phyloP scores from a whole-genome alignment of 2,113 vertebrate genomes.

The Rhineura floridana region DNA sequence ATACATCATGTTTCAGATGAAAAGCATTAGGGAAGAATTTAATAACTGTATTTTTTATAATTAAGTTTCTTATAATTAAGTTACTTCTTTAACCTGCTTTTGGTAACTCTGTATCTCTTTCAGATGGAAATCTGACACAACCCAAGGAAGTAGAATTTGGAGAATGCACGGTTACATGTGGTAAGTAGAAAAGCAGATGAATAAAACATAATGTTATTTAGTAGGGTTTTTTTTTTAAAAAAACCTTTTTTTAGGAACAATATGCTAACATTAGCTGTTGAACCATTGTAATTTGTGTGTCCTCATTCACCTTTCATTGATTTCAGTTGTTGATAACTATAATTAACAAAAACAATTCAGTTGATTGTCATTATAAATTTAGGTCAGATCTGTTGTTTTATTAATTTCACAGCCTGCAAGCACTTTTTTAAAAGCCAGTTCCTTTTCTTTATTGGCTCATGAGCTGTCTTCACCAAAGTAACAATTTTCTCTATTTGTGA shows the following conservation, averaged over 20 bases:
- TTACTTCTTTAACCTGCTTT: slow-evolving; percentile 38
- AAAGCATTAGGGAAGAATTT: slow-evolving; percentile 17
- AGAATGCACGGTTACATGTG: slow-evolving; percentile 72
- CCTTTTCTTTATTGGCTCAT: slow-evolving; percentile 57
- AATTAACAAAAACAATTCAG: slow-evolving; percentile 68
- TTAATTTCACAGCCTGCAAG: slow-evolving; percentile 66
- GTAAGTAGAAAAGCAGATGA: slow-evolving; percentile 67
- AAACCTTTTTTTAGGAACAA: slow-evolving; percentile 14
- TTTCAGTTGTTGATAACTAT: slow-evolving; percentile 68
- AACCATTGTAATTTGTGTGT: slow-evolving; percentile 62
- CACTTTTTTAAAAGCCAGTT: slow-evolving; percentile 68
- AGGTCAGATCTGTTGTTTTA: slow-evolving; percentile 71
- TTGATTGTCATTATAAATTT: slow-evolving; percentile 71
- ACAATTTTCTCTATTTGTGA: slow-evolving; percentile 75
- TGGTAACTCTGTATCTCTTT: slow-evolving; percentile 14
- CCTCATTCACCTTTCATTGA: slow-evolving; percentile 62
- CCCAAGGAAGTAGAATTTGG: slow-evolving; percentile 67
- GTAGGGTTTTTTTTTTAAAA: neutral
- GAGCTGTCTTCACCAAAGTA: slow-evolving; percentile 70
- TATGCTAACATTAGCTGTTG: slow-evolving; percentile 57
- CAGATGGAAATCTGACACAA: slow-evolving; percentile 53
- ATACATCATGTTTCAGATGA: slow-evolving; percentile 33
- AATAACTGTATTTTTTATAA: slow-evolving; percentile 1
- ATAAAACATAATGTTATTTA: slow-evolving; percentile 50
- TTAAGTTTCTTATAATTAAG: neutral